These are phyloP conservation scores for Aspidiotus destructor DNA, from an alignment of 2,888 invertebrate genomes.

Conservation along the genomic window DNA sequence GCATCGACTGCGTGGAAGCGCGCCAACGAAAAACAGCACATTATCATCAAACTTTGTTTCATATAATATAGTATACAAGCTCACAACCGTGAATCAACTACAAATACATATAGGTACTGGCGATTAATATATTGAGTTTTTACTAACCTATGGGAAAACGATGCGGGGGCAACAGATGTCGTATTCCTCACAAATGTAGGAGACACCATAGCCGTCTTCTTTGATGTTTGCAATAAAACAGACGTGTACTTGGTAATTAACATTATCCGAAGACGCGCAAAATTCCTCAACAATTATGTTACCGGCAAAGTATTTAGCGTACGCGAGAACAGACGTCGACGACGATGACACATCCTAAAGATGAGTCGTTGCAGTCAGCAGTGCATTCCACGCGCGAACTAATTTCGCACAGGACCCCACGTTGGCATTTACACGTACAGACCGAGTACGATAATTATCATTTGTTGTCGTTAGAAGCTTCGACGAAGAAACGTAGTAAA, in stretches of 20 bases:
- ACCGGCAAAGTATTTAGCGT: not conserved
- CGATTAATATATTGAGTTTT: too few species aligned
- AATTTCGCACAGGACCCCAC: constrained; percentile 1
- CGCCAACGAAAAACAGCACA: too few species aligned
- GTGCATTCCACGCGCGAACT: constrained; percentile 5
- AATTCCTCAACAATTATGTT: not conserved
- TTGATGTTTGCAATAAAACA: constrained; percentile 56
- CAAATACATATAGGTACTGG: too few species aligned
- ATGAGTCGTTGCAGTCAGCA: not conserved
- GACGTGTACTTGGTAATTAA: constrained; percentile 63
- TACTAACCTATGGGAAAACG: constrained; percentile 22
- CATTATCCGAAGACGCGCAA: constrained; percentile 43
- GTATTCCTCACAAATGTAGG: constrained; percentile 33
- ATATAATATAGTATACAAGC: too few species aligned
- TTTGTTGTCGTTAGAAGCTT: too few species aligned
- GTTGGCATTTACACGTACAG: not conserved
- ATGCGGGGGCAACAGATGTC: constrained; percentile 3
- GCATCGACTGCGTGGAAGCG: too few species aligned
- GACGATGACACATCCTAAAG: not conserved
- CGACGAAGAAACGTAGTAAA: too few species aligned
- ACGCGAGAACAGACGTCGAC: constrained; percentile 1
- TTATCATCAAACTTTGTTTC: too few species aligned
- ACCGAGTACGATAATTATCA: too few species aligned
- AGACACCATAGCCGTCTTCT: constrained; percentile 40
- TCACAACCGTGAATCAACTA: too few species aligned